Base-by-base conservation (phyloP, 1,140 invertebrate species). In the Bombus cullumanus region DNA sequence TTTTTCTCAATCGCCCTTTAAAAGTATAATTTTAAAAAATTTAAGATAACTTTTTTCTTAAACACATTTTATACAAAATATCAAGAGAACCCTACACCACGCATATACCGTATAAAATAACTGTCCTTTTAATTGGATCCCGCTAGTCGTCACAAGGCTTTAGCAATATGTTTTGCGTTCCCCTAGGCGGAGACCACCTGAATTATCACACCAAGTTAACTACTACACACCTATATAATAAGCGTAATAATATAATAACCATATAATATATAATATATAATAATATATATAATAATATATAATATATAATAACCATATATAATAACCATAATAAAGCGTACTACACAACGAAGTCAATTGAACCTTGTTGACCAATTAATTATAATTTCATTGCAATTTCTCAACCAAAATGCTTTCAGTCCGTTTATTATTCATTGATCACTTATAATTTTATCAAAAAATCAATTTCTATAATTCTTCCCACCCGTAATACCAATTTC, bases 41-140 rank as follows among this genome's bases (percentile, higher is more conserved):
- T 57, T 25, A 28, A 75, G 4, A 57, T 31, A 57, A 47, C 10
- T 41, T 13, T 41, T 66, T 34, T 43, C 22, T n/a, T 28, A 22
- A 43, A 66, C 2, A 34, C 15, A 66, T 66, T 66, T 66, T 66
- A 81, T 2, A 59, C 59, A 79, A 83, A 39, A 37, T 39, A 22
- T 31, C n/a, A 18, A 47, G 47, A 39, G 53, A 86, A 85, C 79
- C 39, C 59, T 66, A 86, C 76, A 87, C 57, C 69, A 31, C 25
- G 62, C 68, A 39, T 37, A 75, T 43, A 43, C 28, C 39, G 64
- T 64, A 43, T 31, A 68, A 74, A 34, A 59, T 41, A 25, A 18
- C 9, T 28, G 72, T 66, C 74, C 73, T 91, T 91, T 90, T 92
- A 93, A 93, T 93, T 93, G 86, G 91, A 83, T 85, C 84, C 75